Evolutionary conservation across 2,888 invertebrate genomes (phyloP).

Genomic region (Euplexia lucipara): DNA sequence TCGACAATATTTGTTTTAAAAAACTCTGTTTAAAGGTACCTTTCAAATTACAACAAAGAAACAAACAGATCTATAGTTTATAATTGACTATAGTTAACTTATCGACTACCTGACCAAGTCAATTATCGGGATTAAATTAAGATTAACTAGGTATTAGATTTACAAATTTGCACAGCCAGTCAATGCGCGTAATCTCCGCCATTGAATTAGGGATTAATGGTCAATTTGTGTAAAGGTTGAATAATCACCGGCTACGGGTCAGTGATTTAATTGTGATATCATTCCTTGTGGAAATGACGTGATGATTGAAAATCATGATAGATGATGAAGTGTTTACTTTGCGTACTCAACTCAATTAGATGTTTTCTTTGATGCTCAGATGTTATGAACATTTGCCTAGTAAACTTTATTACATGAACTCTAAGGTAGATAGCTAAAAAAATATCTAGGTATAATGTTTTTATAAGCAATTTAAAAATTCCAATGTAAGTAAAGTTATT

Average conservation of each 20-base stretch:
- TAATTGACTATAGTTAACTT: slow-evolving; percentile 47
- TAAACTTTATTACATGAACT: too few relatives aligned
- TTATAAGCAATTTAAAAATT: too few relatives aligned
- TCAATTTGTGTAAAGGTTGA: slow-evolving; percentile 56
- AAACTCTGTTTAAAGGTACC: too few relatives aligned
- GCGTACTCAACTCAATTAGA: too few relatives aligned
- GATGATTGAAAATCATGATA: slow-evolving; percentile 8
- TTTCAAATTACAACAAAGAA: background rate
- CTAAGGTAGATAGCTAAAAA: too few relatives aligned
- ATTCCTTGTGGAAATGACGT: slow-evolving; percentile 9
- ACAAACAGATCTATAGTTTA: slow-evolving; percentile 9
- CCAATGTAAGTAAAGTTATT: too few relatives aligned
- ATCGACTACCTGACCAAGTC: slow-evolving; percentile 55
- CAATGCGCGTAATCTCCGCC: slow-evolving; percentile 48
- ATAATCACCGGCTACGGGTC: slow-evolving; percentile 27
- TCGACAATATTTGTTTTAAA: background rate
- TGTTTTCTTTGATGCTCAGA: too few relatives aligned
- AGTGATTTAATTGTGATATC: slow-evolving; percentile 35
- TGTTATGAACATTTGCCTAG: too few relatives aligned
- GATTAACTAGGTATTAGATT: slow-evolving; percentile 59
- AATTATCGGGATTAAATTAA: slow-evolving; percentile 62
- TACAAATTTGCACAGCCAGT: slow-evolving; percentile 52
- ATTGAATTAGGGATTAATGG: slow-evolving; percentile 63
- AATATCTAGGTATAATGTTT: too few relatives aligned
- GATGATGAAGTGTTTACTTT: background rate